Percentiles rank a stretch among this genome's conserved stretches.
Evolutionary conservation across 2,113 vertebrate genomes (phyloP).

Genomic region (Peromyscus californicus): DNA sequence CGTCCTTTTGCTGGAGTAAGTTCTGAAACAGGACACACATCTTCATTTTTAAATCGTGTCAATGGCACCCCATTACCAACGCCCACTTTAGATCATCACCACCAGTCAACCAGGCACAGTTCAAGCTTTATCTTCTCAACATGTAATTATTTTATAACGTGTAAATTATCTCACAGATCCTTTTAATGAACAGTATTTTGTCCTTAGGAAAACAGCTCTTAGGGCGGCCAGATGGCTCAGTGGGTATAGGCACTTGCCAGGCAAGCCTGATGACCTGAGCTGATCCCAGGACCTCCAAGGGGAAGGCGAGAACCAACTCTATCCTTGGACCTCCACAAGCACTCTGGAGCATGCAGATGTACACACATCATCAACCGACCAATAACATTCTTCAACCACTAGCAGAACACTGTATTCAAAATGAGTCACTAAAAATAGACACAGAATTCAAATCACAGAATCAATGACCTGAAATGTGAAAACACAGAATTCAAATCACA

Average conservation of each 20-base stretch:
- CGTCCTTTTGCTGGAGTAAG: constrained; percentile 91
- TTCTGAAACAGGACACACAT: constrained; percentile 87
- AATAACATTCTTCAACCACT: background rate
- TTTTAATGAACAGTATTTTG: background rate
- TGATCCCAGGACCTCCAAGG: background rate
- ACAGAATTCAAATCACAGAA: background rate
- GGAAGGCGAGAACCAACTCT: background rate
- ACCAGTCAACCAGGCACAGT: too few species aligned
- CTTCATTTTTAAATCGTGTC: background rate
- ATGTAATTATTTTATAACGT: background rate
- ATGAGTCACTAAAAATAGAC: background rate
- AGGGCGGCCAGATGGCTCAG: background rate
- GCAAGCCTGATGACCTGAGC: background rate
- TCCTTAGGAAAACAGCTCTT: background rate
- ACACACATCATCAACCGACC: background rate
- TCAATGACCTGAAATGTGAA: background rate
- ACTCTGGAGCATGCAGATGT: background rate
- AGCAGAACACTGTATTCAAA: background rate
- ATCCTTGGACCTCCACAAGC: background rate
- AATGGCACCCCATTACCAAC: background rate
- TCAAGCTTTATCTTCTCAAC: background rate
- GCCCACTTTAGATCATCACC: background rate
- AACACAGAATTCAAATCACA: background rate
- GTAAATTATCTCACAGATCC: background rate
- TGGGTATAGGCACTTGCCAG: background rate